Evolutionary conservation across 2,113 vertebrate genomes (phyloP), one percentile per base, ranked within the genome.

Genomic region (Scolopax mira): DNA sequence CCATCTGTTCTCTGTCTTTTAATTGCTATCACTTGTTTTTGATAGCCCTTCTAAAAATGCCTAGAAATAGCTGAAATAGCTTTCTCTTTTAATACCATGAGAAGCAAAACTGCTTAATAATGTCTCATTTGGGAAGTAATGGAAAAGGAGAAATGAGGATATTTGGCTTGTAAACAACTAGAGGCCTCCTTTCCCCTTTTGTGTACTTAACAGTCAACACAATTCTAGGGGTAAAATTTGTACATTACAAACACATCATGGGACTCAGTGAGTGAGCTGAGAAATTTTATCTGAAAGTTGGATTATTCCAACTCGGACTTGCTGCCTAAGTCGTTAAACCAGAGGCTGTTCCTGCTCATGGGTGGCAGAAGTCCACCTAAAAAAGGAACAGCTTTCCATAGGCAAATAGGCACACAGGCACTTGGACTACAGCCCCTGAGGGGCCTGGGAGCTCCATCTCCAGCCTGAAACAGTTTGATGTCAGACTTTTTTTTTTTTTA

Each of bases 1-100:
- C 93, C 93, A 95, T 96, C 93, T 96, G 94, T 93, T 95, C 85
- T 66, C 73, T 69, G 62, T 73, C 88, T 96, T 86, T 94, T 93
- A 75, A 79, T 82, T 92, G 83, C 70, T 82, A 35, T 35, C n/a
- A 66, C n/a, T 87, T 93, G 73, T 13, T 89, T 95, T 88, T 89
- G 78, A 93, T 93, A 90, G 58, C 12, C 54, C 58, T 85, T 64
- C 69, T 75, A 69, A 90, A 96, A 87, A 66, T 37, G 49, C 28
- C 70, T 72, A 87, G 83, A 89, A 94, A 90, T 84, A 92, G 44
- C 83, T 84, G 77, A 90, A 94, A 94, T 85, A 86, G 62, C 77
- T 85, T 90, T 81, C 62, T 87, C 88, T 96, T 94, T 94, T 87
- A 90, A 87, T 81, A 79, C 30, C 42, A 49, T 3, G 33, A 79